Evolutionary conservation across 2,888 invertebrate species (phyloP), one percentile per base, ranked within the genome.

Genomic region (Geotrupes spiniger): DNA sequence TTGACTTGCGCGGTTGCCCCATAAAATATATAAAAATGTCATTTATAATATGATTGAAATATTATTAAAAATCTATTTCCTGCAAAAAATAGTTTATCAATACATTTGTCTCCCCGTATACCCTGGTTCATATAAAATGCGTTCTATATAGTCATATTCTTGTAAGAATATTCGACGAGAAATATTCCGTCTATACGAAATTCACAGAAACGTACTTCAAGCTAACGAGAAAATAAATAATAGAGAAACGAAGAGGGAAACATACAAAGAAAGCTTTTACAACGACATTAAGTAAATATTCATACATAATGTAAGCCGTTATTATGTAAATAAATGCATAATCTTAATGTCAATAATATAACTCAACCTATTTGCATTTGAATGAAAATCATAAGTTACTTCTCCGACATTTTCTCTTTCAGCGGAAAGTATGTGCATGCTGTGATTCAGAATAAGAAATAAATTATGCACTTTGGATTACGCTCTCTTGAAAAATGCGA

Each of bases 331-430:
- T 66, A 64, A 61, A 65, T 63, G 64, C 63, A 63, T 59, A 63
- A 64, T 66, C 63, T 63, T 64, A 65, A 67, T 64, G 64, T 65
- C 65, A 65, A 65, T 65, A 61, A 63, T 60, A 63, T 55, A 61
- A 63, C 63, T 62, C 59, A 55, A 56, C 53, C 51, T 59, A 66
- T 67, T 65, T 65, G 61, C 65, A 67, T 67, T 56, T 61, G 63
- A 66, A 66, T 63, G 60, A 56, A 59, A 47, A 48, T 54, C 56
- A 52, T 61, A 63, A 60, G 58, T 57, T 58, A 57, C 51, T 57
- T 55, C 50, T 49, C 42, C 44, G 31, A 31, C 31, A 31, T 21
- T 21, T 31, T 10, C 31, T 31, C 11, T 5, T 5, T 11, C 12
- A 31, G 31, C 11, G 5, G 31, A 31, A 10, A 31, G 31, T 12